phyloP scores from a whole-genome alignment of 1,140 invertebrate genomes.

The Aphis craccivora region DNA sequence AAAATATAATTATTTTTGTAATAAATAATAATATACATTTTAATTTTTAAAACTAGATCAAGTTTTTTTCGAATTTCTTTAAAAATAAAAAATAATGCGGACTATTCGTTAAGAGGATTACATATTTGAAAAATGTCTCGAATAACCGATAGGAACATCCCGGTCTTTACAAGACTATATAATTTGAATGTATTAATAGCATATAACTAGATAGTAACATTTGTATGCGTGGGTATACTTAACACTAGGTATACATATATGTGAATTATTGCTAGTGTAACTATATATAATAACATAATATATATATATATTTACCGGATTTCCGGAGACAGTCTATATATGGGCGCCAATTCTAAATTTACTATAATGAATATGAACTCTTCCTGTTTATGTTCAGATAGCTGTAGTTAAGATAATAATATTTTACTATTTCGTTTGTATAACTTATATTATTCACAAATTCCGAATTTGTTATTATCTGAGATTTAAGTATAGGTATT shows the following conservation, averaged over 20 bases:
- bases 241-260: neutral
- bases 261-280: neutral
- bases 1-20: neutral
- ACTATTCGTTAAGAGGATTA: neutral
- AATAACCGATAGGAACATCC: neutral
- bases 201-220: neutral
- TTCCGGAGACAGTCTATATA: neutral
- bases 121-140: neutral
- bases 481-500: neutral
- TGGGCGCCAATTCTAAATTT: neutral
- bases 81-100: neutral
- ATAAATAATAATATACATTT: neutral
- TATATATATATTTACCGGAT: conserved; percentile 14
- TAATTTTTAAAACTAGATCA: neutral
- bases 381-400: neutral
- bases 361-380: neutral
- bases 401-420: neutral
- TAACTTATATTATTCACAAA: neutral
- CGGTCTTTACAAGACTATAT: neutral
- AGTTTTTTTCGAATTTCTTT: neutral
- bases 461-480: neutral
- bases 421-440: neutral
- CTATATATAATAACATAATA: neutral
- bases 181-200: conserved; percentile 3
- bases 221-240: neutral